phyloP scores from a whole-genome alignment of 1,140 invertebrate species.

The silkworm (Bombyx mori) region DNA sequence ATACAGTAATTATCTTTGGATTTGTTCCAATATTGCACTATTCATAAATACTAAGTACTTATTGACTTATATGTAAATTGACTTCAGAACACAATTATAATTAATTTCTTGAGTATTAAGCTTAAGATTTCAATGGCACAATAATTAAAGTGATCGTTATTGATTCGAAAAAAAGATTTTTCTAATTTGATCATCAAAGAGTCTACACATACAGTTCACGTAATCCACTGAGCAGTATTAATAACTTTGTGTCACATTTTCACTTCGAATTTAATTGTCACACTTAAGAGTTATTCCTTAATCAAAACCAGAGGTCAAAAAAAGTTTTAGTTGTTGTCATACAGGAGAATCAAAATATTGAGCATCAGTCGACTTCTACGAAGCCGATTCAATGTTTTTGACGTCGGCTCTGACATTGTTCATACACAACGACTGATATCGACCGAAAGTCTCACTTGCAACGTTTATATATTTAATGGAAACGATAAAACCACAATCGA shows the following conservation, averaged over 20 bases:
- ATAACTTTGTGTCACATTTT: conserved; percentile 34
- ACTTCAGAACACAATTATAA: conserved; percentile 52
- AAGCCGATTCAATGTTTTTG: conserved; percentile 52
- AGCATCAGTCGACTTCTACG: conserved; percentile 47
- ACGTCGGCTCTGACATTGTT: conserved; percentile 60
- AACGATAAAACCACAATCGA: conserved; percentile 5
- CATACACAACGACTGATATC: neutral
- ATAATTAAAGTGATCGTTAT: conserved; percentile 19
- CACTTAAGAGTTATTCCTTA: too few species aligned
- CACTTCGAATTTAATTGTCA: conserved; percentile 8
- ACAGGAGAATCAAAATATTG: conserved; percentile 60
- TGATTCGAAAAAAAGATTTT: neutral
- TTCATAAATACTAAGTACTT: conserved; percentile 15
- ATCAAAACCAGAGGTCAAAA: conserved; percentile 1
- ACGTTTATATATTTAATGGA: neutral
- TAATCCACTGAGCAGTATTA: conserved; percentile 14
- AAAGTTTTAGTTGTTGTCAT: conserved; percentile 50
- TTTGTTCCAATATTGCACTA: conserved; percentile 47
- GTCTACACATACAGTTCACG: conserved; percentile 10
- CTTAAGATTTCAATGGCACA: conserved; percentile 52
- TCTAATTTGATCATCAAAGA: conserved; percentile 7
- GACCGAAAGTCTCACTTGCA: too few species aligned
- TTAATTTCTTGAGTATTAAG: conserved; percentile 37
- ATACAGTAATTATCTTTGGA: conserved; percentile 34
- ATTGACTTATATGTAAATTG: conserved; percentile 26